Conservation (phyloP, 1,140 invertebrate species). For the Drosophila erecta region DNA sequence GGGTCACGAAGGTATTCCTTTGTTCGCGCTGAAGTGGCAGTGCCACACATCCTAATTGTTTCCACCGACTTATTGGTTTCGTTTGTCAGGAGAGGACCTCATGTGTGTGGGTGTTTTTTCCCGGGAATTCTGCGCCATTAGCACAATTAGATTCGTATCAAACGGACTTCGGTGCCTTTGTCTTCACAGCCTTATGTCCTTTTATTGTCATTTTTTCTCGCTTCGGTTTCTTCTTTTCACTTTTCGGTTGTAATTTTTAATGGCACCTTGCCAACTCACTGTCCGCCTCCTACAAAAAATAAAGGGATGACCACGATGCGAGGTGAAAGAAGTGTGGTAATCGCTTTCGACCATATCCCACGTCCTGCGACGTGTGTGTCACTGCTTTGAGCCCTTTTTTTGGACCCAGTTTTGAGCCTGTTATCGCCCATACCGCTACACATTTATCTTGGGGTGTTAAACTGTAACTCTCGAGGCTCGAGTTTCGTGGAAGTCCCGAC, state of each 20-base stretch:
- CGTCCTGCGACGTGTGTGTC: slow-evolving; percentile 69
- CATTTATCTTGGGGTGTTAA: slow-evolving; percentile 79
- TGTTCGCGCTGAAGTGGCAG: slow-evolving; percentile 49
- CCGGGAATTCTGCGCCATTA: slow-evolving; percentile 75
- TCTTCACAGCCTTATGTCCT: slow-evolving; percentile 49
- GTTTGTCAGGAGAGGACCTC: slow-evolving; percentile 4
- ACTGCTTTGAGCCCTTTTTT: slow-evolving; percentile 45
- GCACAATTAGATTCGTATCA: slow-evolving; percentile 84
- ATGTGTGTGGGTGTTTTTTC: slow-evolving; percentile 60
- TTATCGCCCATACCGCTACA: slow-evolving; percentile 57
- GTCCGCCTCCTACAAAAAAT: slow-evolving; percentile 68
- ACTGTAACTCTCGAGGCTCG: slow-evolving; percentile 69
- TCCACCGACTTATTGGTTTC: slow-evolving; percentile 52
- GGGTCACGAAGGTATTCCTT: slow-evolving; percentile 37
- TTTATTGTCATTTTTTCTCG: slow-evolving; percentile 77
- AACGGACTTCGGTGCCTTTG: slow-evolving; percentile 73
- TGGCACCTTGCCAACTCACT: slow-evolving; percentile 83
- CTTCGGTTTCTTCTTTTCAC: slow-evolving; percentile 47
- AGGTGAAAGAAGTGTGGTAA: slow-evolving; percentile 69
- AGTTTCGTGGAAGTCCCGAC: slow-evolving; percentile 61
- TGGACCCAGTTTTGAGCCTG: slow-evolving; percentile 25
- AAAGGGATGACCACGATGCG: slow-evolving; percentile 9
- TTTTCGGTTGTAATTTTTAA: slow-evolving; percentile 79
- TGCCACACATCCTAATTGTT: slow-evolving; percentile 49
- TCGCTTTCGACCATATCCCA: slow-evolving; percentile 76